These are phyloP conservation scores for Chironomus tepperi DNA, from an alignment of 1,140 invertebrate genomes.

Conservation along the genomic window DNA sequence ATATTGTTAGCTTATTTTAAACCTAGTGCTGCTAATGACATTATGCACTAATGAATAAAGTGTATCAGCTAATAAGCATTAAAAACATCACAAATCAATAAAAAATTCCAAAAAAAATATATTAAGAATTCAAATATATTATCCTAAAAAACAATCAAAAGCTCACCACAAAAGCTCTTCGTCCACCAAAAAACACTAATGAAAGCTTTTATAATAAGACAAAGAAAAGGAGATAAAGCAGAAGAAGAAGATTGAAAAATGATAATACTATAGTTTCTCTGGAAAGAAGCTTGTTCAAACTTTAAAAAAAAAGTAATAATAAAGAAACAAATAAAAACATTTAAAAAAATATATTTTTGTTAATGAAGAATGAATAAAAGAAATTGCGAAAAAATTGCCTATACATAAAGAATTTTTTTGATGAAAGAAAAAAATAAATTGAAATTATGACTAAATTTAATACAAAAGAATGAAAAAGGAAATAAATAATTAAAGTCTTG, in stretches of 20 bases:
- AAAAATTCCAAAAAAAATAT: no score
- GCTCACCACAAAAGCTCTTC: no score
- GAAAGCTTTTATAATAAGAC: no score
- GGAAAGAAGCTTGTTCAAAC: constrained; percentile 1
- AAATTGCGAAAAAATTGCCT: background rate
- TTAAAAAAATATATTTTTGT: constrained; percentile 10
- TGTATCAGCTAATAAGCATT: no score
- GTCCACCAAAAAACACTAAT: no score
- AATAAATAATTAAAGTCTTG: background rate
- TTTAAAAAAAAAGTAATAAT: background rate
- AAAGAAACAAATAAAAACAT: background rate
- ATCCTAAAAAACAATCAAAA: no score
- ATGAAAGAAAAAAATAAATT: background rate
- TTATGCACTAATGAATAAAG: no score
- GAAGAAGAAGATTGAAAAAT: background rate
- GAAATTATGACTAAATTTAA: background rate
- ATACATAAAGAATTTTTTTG: background rate
- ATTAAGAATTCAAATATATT: no score
- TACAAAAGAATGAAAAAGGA: background rate
- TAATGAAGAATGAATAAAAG: background rate
- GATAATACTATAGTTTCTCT: background rate
- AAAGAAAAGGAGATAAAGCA: no score
- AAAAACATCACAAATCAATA: no score
- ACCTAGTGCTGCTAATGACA: no score
- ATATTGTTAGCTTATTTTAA: no score